Base-by-base conservation (phyloP, 2,888 invertebrate species). In the Uropetala carovei region DNA sequence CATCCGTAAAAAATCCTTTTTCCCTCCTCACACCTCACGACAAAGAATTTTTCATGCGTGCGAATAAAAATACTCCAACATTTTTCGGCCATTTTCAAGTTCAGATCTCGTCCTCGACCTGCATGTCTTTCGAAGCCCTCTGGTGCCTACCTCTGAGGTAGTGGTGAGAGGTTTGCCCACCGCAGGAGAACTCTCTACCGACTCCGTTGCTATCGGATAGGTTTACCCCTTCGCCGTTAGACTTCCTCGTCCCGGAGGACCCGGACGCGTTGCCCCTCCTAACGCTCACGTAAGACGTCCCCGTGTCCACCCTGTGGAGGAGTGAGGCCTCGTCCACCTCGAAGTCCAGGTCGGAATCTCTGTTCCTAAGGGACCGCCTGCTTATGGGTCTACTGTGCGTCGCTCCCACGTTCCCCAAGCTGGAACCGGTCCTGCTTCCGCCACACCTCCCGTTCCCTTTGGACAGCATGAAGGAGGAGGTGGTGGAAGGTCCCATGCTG, bases 241-340 rank as follows among this genome's bases (percentile, higher is more conserved):
- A 43, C 56, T 64, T 89, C 22, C 16, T 30, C 58, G 58, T 27
- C 13, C 18, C 75, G 75, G 18, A 13, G 22, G 27, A 27, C 13
- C 1, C 43, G 43, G 43, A 43, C 3, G 83, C 43, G 0, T 59
- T 94, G 93, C 95, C 95, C 84, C 96, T 95, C 92, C 96, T 95
- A 93, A 96, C 95, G 94, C 96, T 96, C 93, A 96, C 95, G 95
- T 96, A 96, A 5, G 96, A 96, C 92, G 96, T 96, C 94, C 96
- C 96, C 27, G 96, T 96, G 95, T 96, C 96, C 94, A 96, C 96
- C 93, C 96, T 95, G 93, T 96, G 96, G 43, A 97, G 95, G 93
- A 96, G 95, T 93, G 96, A 96, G 93, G 96, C 96, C 94, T 96
- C 96, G n/a, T 89, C 89, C 10, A 89, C 64, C 43, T 89, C 89